A percentile compares a stretch with the other conserved stretches of the same genome.
These are phyloP conservation scores for Cephus pulcher DNA, from an alignment of 2,888 invertebrate species.

Conservation along the genomic window DNA sequence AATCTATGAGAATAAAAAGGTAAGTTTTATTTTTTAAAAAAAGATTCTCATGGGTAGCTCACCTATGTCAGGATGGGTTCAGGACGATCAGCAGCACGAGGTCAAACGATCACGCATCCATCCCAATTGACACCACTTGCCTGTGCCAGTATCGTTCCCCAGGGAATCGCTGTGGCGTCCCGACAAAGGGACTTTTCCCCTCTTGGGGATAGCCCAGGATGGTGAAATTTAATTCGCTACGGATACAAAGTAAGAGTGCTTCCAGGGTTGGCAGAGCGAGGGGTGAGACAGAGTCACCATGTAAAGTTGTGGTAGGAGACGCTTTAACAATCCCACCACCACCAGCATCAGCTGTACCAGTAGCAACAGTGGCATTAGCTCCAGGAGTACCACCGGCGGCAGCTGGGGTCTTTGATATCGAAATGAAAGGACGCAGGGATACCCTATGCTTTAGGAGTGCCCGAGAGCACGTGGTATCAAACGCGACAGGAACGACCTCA, in stretches of 20 bases:
- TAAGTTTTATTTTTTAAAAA: neutral
- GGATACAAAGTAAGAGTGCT: neutral
- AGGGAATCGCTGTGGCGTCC: neutral
- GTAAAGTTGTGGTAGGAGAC: neutral
- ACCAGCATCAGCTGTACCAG: neutral
- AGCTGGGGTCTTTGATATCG: slow-evolving; percentile 39
- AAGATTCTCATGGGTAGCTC: neutral
- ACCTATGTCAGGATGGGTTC: neutral
- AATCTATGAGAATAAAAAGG: neutral
- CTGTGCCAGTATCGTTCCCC: neutral
- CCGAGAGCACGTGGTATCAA: slow-evolving; percentile 34
- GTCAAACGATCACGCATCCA: neutral
- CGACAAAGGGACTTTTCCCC: neutral
- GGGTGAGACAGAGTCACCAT: neutral
- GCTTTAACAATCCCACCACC: neutral
- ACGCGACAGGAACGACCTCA: slow-evolving; percentile 27
- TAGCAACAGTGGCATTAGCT: neutral
- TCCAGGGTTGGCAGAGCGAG: neutral
- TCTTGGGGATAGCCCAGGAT: neutral
- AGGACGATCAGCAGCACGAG: neutral
- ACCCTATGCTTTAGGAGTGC: slow-evolving; percentile 12
- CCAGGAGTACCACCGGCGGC: slow-evolving; percentile 39
- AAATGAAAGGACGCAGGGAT: slow-evolving; percentile 31
- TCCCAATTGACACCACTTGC: neutral
- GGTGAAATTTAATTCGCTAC: neutral